Evolutionary conservation across 1,140 invertebrate genomes (phyloP).

Genomic region (Lucilia sericata): DNA sequence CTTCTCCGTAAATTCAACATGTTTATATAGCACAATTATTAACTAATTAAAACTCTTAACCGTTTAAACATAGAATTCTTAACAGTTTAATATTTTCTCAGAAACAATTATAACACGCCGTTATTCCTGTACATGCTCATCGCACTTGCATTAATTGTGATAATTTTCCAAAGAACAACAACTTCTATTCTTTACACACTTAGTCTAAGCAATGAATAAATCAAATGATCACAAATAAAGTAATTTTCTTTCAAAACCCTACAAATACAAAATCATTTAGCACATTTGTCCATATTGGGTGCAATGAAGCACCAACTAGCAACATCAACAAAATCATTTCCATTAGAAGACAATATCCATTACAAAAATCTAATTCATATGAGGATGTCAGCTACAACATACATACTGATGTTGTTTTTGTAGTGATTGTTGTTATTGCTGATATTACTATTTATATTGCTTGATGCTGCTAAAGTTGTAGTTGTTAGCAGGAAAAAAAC

Average conservation of each 20-base stretch:
- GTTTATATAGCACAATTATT: too few species aligned
- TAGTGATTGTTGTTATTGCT: too few species aligned
- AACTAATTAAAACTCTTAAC: too few species aligned
- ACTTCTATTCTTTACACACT: not conserved
- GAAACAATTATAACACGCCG: not conserved
- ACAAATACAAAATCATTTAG: not conserved
- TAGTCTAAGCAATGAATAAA: not conserved
- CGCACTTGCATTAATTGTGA: not conserved
- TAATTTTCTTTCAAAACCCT: constrained; percentile 19
- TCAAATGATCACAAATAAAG: not conserved
- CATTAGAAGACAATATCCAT: not conserved
- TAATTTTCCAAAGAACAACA: constrained; percentile 30
- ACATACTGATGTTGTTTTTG: too few species aligned
- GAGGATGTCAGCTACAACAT: not conserved
- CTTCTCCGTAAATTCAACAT: too few species aligned
- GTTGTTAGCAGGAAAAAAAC: not conserved
- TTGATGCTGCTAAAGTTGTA: not conserved
- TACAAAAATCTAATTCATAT: not conserved
- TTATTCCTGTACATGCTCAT: not conserved
- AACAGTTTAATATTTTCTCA: not conserved
- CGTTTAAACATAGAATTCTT: too few species aligned
- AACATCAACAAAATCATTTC: too few species aligned
- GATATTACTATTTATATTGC: too few species aligned
- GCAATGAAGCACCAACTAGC: not conserved
- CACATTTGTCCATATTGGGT: constrained; percentile 21